Conservation (phyloP, 2,888 invertebrate genomes). For the Tineola bisselliella region DNA sequence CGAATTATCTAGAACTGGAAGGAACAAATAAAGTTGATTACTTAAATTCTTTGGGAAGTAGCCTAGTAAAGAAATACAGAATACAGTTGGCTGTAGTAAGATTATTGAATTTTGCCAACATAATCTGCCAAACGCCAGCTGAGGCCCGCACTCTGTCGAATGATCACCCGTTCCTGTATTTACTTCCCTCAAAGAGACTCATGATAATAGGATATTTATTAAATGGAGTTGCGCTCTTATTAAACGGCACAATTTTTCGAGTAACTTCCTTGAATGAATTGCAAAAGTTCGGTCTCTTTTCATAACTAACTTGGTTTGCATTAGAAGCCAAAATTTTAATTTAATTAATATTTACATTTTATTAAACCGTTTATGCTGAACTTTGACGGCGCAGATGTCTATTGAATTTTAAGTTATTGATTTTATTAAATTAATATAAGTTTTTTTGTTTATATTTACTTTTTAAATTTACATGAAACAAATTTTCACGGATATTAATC, state of each 20-base stretch:
- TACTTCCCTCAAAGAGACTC: slow-evolving; percentile 19
- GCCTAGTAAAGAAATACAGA: slow-evolving; percentile 21
- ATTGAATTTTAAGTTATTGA: slow-evolving; percentile 6
- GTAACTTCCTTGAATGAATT: slow-evolving; percentile 2
- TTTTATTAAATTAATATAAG: neutral
- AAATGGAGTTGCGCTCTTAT: slow-evolving; percentile 24
- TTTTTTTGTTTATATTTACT: neutral
- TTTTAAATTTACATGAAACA: too few species aligned
- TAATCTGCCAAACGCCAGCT: slow-evolving; percentile 53
- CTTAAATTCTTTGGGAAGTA: neutral
- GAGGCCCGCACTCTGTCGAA: slow-evolving; percentile 40
- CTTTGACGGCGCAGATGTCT: neutral
- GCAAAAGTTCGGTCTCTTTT: slow-evolving; percentile 7
- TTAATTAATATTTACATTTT: slow-evolving; percentile 5
- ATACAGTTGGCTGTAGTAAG: slow-evolving; percentile 47
- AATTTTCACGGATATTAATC: too few species aligned
- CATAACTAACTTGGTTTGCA: slow-evolving; percentile 3
- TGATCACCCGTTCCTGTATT: slow-evolving; percentile 38
- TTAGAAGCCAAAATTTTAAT: neutral
- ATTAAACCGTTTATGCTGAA: neutral
- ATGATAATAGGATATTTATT: slow-evolving; percentile 46
- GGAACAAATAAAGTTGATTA: neutral
- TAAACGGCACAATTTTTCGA: slow-evolving; percentile 2
- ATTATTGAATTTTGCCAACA: slow-evolving; percentile 58
- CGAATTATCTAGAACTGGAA: too few species aligned